Evolutionary conservation across 1,140 invertebrate species (phyloP), one percentile per base, ranked within the genome.

Genomic region (Drosophila virilis): DNA sequence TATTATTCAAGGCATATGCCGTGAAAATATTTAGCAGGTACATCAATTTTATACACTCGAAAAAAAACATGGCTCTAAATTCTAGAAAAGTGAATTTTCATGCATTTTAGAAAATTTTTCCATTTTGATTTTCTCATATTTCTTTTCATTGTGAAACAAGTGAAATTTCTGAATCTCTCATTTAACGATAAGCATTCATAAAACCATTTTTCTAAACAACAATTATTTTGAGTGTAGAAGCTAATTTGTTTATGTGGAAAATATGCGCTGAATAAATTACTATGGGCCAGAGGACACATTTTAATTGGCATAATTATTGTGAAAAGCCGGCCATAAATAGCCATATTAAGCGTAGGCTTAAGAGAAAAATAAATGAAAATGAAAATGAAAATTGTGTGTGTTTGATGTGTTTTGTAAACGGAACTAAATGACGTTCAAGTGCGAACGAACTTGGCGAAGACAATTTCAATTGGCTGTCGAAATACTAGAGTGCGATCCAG

Each of bases 401-500:
- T 28, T 28, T 28, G 22, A 28, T 28, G 22, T 28, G 22, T 28
- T 50, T n/a, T 13, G 32, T 12, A 55, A 43, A 43, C 42, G 22
- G 28, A 45, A 45, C 42, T 43, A 45, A 55, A n/a, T 38, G 8
- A 42, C 57, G 64, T 50, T 32, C 51, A 40, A 64, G 10, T 17
- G 22, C 22, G 22, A 28, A 28, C 22, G 4, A 28, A 28, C 22
- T 6, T 28, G 12, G 7, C 10, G 12, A 40, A 32, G 7, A 17
- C 35, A n/a, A 37, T 38, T 69, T 38, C 51, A 57, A 55, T 62
- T 22, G 8, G 1, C 54, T 73, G 46, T 52, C 64, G 46, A 33
- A 73, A 60, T 60, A 7, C 1, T 40, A 33, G 8, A 22, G 22
- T 28, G 22, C 22, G 22, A 4, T 4, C 0, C 22, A 5, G 22